phyloP scores from a whole-genome alignment of 2,888 invertebrate genomes.

The Pheosia tremula region DNA sequence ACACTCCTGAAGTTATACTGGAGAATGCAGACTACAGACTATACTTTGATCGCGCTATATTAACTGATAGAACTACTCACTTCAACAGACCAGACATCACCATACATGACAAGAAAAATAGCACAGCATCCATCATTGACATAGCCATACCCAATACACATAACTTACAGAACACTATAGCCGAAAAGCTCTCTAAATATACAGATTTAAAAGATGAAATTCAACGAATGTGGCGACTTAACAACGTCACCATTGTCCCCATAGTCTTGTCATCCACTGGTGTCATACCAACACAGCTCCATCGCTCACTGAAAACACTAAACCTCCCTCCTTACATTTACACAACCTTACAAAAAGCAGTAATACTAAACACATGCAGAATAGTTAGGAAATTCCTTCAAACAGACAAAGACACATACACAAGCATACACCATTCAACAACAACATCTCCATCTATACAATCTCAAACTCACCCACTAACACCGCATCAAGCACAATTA shows the following conservation, averaged over 20 bases:
- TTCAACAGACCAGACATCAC: slow-evolving; percentile 11
- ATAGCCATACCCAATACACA: slow-evolving; percentile 19
- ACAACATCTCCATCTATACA: too few relatives aligned
- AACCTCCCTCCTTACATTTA: slow-evolving; percentile 9
- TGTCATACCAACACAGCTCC: slow-evolving; percentile 10
- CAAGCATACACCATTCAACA: too few relatives aligned
- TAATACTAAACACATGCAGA: slow-evolving; percentile 11
- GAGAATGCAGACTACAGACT: too few relatives aligned
- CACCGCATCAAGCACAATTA: too few relatives aligned
- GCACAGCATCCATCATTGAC: slow-evolving; percentile 15
- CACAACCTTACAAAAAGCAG: slow-evolving; percentile 19
- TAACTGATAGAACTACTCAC: too few relatives aligned
- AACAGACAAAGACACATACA: too few relatives aligned
- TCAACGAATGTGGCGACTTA: slow-evolving; percentile 15
- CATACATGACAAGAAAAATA: slow-evolving; percentile 15
- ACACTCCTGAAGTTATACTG: too few relatives aligned
- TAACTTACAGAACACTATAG: slow-evolving; percentile 17
- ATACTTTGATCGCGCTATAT: too few relatives aligned
- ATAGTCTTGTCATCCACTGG: slow-evolving; percentile 8
- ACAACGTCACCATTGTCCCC: slow-evolving; percentile 13
- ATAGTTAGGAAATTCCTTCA: too few relatives aligned
- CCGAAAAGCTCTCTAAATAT: slow-evolving; percentile 19
- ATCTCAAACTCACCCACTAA: too few relatives aligned
- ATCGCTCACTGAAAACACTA: slow-evolving; percentile 27
- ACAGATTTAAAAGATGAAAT: slow-evolving; percentile 13